Percentiles rank a stretch among this genome's conserved stretches.
phyloP scores from a whole-genome alignment of 2,888 invertebrate genomes.

The Oligia fasciuncula region DNA sequence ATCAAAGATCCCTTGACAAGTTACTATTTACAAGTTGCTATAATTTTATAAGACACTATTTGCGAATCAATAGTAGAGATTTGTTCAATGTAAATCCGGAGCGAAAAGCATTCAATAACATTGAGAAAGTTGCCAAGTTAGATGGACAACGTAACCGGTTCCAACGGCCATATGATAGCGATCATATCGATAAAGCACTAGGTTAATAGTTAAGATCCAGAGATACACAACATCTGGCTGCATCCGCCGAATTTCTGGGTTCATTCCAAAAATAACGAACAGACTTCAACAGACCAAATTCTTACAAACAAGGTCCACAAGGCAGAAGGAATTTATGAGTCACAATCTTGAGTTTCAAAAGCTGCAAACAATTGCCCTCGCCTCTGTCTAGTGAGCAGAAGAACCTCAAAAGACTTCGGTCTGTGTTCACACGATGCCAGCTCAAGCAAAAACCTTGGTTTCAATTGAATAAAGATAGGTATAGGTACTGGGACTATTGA shows the following conservation, averaged over 20 bases:
- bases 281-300: constrained; percentile 14
- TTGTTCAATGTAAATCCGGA: constrained; percentile 38
- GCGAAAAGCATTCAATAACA: constrained; percentile 71
- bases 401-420: background rate
- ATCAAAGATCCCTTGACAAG: background rate
- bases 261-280: constrained; percentile 34
- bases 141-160: constrained; percentile 79
- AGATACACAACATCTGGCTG: constrained; percentile 55
- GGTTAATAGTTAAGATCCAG: constrained; percentile 65
- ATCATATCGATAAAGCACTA: constrained; percentile 78
- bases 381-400: background rate
- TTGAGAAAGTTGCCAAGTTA: constrained; percentile 83
- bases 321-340: background rate
- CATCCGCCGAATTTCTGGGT: constrained; percentile 41
- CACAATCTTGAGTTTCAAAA: constrained; percentile 2
- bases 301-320: background rate
- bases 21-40: background rate
- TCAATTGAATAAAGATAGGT: background rate
- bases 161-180: constrained; percentile 75
- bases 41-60: background rate
- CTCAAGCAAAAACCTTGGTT: background rate
- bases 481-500: background rate
- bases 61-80: constrained; percentile 40
- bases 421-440: background rate
- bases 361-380: background rate